Percentiles rank a stretch among this genome's conserved stretches.
Evolutionary conservation across 2,113 vertebrate species (phyloP).

Genomic region (Sceloporus undulatus): DNA sequence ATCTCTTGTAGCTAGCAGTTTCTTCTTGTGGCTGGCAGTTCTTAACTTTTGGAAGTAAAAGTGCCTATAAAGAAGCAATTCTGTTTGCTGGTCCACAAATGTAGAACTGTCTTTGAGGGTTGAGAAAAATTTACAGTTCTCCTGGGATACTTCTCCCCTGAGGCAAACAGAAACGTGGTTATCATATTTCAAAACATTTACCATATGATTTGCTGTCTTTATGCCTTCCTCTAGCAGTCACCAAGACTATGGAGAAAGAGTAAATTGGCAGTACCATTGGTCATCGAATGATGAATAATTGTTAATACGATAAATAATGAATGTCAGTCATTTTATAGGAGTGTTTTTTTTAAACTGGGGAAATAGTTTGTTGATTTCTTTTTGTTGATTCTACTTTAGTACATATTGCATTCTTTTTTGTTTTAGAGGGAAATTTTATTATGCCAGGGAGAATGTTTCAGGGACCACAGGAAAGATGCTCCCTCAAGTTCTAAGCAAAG

Average conservation of each 20-base stretch:
- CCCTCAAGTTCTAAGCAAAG: too few species aligned
- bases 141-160: not conserved
- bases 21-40: too few species aligned
- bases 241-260: not conserved
- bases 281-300: not conserved
- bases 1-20: not conserved
- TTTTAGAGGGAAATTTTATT: not conserved
- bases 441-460: too few species aligned
- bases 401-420: not conserved
- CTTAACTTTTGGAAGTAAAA: not conserved
- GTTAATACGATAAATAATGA: not conserved
- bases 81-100: not conserved
- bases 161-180: not conserved
- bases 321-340: not conserved
- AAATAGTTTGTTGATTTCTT: not conserved
- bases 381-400: not conserved
- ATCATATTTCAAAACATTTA: not conserved
- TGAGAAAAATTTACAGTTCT: not conserved
- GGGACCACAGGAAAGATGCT: too few species aligned
- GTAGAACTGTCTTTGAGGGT: not conserved
- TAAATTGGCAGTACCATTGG: too few species aligned
- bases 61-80: not conserved
- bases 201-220: not conserved
- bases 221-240: not conserved
- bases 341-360: not conserved